A percentile compares a stretch with the other conserved stretches of the same genome.
phyloP scores from a whole-genome alignment of 1,140 invertebrate genomes.

The Drosophila bipectinata region DNA sequence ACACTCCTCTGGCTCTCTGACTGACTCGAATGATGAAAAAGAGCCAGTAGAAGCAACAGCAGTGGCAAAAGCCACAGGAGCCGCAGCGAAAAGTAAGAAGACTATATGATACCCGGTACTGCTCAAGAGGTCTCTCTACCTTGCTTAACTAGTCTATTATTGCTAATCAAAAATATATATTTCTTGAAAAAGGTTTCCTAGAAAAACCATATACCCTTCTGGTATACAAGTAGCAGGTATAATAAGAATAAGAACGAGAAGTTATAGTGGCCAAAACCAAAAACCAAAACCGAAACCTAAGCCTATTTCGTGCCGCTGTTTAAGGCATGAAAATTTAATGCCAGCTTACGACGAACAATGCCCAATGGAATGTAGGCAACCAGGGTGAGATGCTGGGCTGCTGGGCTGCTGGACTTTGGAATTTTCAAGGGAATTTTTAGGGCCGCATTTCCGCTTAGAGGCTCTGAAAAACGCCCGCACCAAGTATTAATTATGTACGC shows the following conservation, averaged over 20 bases:
- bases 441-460: conserved; percentile 69
- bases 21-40: conserved; percentile 32
- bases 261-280: conserved; percentile 5
- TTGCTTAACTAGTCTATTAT: not conserved
- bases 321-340: conserved; percentile 80
- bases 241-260: conserved; percentile 6
- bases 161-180: no score
- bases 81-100: conserved; percentile 8
- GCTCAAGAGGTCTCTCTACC: not conserved
- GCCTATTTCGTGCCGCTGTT: conserved; percentile 79
- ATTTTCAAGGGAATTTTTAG: conserved; percentile 61
- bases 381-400: not conserved
- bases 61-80: conserved; percentile 14
- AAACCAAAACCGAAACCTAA: conserved; percentile 51
- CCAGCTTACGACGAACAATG: conserved; percentile 72
- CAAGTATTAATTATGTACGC: conserved; percentile 80
- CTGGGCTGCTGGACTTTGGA: conserved; percentile 10
- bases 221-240: not conserved
- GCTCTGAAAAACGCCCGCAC: conserved; percentile 22
- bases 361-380: conserved; percentile 39
- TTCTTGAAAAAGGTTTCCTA: not conserved
- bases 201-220: not conserved
- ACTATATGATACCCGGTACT: not conserved
- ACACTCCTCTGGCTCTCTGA: conserved; percentile 23
- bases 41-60: conserved; percentile 9